Base-by-base conservation (phyloP, 2,888 invertebrate species). In the Octonoba sinensis region DNA sequence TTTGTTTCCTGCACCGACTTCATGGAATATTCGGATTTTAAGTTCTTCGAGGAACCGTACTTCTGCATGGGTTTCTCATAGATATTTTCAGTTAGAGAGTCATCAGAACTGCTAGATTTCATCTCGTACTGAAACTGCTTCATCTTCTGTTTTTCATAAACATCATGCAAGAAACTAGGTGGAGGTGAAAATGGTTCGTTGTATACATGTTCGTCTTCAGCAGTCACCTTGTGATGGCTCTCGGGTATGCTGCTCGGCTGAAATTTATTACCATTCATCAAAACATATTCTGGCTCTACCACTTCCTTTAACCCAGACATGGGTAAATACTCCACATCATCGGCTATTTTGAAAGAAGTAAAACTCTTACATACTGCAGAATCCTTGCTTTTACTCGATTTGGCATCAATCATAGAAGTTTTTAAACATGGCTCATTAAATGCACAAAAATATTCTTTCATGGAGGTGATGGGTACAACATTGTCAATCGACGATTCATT, bases 131-230 rank as follows among this genome's bases (percentile, higher is more conserved):
- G 79, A 15, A 69, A 57, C 15, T 69, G 67, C 27, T 67, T 72
- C 3, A 27, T 57, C 24, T 79, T 83, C 51, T 79, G 81, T 57
- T 83, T 83, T 51, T 69, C 83, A 72, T 81, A 83, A 15, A 83
- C 81, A 73, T 83, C 83, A 44, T 83, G 83, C 12, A 83, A 51
- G 46, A 83, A 83, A 47, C 83, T 83, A 2, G 75, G 72, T 3
- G 83, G 83, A 15, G 83, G 83, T 11, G 75, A 72, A n/a, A 83
- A 75, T 3, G 83, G 83, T 69, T 83, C 83, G 67, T 83, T 83
- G 49, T 83, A 83, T 1, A 83, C 66, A 69, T 81, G 83, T 44
- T 83, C 83, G 22, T 84, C 84, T n/a, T 49, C 62, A 57, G 65
- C 56, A 1, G 62, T 66, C 13, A 76, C 71, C 44, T 65, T 64